Evolutionary conservation across 2,888 invertebrate species (phyloP).

Genomic region (Didymodactylos carnosus): DNA sequence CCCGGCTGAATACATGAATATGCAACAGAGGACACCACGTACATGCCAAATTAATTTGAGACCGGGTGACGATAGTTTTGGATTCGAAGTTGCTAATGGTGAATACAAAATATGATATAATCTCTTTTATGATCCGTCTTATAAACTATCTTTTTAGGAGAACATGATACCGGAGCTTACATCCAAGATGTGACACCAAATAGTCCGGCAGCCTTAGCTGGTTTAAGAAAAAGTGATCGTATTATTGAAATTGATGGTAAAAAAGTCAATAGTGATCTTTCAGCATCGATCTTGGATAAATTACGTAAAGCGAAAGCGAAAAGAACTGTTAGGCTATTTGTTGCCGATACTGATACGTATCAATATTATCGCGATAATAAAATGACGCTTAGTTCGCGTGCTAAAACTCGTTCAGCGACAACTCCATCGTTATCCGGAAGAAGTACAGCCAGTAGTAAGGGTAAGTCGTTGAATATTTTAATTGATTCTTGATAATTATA

Average conservation of each 20-base stretch:
- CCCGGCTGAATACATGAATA: not conserved
- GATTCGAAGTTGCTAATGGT: not conserved
- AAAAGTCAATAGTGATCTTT: not conserved
- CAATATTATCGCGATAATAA: not conserved
- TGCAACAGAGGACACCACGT: not conserved
- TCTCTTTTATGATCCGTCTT: no score
- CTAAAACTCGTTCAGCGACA: no score
- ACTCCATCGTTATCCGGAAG: no score
- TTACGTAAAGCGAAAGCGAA: not conserved
- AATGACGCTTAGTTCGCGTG: no score
- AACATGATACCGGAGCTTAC: not conserved
- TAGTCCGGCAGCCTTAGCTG: not conserved
- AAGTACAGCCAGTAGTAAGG: no score
- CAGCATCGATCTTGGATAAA: not conserved
- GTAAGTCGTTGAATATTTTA: no score
- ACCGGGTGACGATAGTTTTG: not conserved
- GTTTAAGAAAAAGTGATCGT: not conserved
- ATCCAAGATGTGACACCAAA: not conserved
- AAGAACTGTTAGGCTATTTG: not conserved
- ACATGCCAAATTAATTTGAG: not conserved
- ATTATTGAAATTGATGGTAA: not conserved
- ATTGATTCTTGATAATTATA: no score
- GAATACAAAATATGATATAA: no score
- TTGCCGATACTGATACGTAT: not conserved
- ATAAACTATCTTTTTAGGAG: no score